Evolutionary conservation across 1,140 invertebrate species (phyloP).

Genomic region (Trichogramma pretiosum): DNA sequence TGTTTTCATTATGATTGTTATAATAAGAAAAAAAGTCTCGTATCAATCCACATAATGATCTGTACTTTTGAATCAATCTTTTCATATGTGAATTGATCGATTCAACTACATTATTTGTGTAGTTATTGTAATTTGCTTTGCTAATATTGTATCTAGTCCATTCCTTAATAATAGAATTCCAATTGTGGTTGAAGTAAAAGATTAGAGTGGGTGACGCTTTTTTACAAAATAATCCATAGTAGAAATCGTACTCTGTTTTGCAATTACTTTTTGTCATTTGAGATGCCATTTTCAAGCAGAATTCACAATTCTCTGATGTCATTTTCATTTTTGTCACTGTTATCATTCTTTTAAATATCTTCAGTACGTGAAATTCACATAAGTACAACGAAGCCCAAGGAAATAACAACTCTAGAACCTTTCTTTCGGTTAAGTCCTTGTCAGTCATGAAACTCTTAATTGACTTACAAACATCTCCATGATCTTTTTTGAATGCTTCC

Average conservation of each 20-base stretch:
- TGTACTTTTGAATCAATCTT: background rate
- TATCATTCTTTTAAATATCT: slow-evolving; percentile 8
- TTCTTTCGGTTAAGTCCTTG: slow-evolving; percentile 12
- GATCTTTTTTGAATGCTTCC: slow-evolving; percentile 8
- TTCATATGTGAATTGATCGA: background rate
- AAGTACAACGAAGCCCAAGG: slow-evolving; percentile 2
- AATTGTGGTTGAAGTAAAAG: slow-evolving; percentile 8
- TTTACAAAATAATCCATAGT: background rate
- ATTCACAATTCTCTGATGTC: background rate
- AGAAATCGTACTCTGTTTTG: slow-evolving; percentile 1
- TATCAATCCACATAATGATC: background rate
- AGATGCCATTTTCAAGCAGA: background rate
- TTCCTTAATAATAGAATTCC: slow-evolving; percentile 1
- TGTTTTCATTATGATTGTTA: no score
- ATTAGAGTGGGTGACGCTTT: background rate
- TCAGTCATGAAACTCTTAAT: slow-evolving; percentile 14
- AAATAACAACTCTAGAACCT: slow-evolving; percentile 9
- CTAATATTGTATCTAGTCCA: slow-evolving; percentile 2
- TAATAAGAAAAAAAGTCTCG: background rate
- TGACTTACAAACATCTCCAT: background rate
- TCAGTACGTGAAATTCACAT: slow-evolving; percentile 11
- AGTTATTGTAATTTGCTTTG: slow-evolving; percentile 1
- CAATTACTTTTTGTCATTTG: background rate
- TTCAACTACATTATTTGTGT: slow-evolving; percentile 9
- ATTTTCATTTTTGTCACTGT: slow-evolving; percentile 4